Percentiles rank a stretch among this genome's conserved stretches.
phyloP scores from a whole-genome alignment of 1,140 invertebrate genomes.

The Pararge aegeria region DNA sequence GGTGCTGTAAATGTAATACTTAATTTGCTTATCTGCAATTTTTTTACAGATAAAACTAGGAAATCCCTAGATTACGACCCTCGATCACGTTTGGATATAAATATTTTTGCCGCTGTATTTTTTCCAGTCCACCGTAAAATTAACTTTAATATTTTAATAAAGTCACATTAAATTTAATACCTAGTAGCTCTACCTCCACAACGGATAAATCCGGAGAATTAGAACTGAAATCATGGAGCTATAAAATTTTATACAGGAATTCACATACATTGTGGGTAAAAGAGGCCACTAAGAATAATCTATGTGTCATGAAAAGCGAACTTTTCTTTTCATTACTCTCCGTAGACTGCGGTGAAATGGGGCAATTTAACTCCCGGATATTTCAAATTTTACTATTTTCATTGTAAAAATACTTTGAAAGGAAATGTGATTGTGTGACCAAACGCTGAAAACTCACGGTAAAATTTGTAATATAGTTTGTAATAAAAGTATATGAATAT shows the following conservation, averaged over 20 bases:
- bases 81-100: no score
- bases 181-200: no score
- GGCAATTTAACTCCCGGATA: conserved; percentile 51
- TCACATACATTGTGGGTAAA: conserved; percentile 46
- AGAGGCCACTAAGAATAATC: conserved; percentile 58
- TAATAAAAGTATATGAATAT: no score
- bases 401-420: conserved; percentile 36
- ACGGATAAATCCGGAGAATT: not conserved
- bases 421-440: conserved; percentile 22
- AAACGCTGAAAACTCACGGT: not conserved
- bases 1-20: no score
- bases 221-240: conserved; percentile 3
- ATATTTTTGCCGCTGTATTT: no score
- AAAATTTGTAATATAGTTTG: not conserved
- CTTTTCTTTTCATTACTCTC: conserved; percentile 61
- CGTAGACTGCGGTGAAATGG: conserved; percentile 45
- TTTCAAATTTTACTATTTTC: conserved; percentile 47
- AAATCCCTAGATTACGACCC: no score
- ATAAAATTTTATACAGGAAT: conserved; percentile 37
- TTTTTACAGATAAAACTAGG: no score
- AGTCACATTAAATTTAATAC: no score
- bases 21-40: no score
- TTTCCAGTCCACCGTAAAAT: no score
- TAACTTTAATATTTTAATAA: no score
- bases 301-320: conserved; percentile 59